A percentile compares a stretch with the other conserved stretches of the same genome.
phyloP scores from a whole-genome alignment of 2,888 invertebrate genomes.

The Drosophila mercatorum region DNA sequence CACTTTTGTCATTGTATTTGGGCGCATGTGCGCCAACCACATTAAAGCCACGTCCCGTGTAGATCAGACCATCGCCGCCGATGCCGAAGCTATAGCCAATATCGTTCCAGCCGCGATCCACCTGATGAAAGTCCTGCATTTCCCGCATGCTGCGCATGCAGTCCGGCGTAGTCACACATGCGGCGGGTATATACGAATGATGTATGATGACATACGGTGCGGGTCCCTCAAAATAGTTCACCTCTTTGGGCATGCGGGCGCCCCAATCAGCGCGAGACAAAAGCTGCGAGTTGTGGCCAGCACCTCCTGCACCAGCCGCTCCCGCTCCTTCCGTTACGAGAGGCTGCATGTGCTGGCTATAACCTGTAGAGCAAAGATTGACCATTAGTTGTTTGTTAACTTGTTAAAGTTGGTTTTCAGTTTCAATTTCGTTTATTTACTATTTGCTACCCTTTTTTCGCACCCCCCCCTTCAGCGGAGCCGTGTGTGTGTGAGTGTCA shows the following conservation, averaged over 20 bases:
- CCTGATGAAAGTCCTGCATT: constrained; percentile 89
- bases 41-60: constrained; percentile 90
- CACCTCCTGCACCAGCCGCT: background rate
- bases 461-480: constrained; percentile 1
- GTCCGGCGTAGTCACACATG: constrained; percentile 86
- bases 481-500: constrained; percentile 8
- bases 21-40: constrained; percentile 89
- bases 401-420: constrained; percentile 23
- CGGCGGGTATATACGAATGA: constrained; percentile 88
- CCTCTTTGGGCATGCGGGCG: constrained; percentile 85
- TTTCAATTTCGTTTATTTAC: constrained; percentile 39
- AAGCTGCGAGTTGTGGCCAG: constrained; percentile 54
- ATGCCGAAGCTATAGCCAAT: constrained; percentile 90
- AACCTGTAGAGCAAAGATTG: constrained; percentile 60
- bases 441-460: constrained; percentile 24
- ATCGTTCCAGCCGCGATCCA: constrained; percentile 88
- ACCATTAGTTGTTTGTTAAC: constrained; percentile 21
- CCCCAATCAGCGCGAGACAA: constrained; percentile 87
- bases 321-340: constrained; percentile 20
- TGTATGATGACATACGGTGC: constrained; percentile 90
- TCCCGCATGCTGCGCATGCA: constrained; percentile 87
- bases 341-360: constrained; percentile 72
- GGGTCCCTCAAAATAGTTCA: constrained; percentile 86
- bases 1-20: constrained; percentile 88
- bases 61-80: constrained; percentile 90